A percentile compares a stretch with the other conserved stretches of the same genome.
Conservation (phyloP, 2,113 vertebrate genomes). For the Fulica atra region DNA sequence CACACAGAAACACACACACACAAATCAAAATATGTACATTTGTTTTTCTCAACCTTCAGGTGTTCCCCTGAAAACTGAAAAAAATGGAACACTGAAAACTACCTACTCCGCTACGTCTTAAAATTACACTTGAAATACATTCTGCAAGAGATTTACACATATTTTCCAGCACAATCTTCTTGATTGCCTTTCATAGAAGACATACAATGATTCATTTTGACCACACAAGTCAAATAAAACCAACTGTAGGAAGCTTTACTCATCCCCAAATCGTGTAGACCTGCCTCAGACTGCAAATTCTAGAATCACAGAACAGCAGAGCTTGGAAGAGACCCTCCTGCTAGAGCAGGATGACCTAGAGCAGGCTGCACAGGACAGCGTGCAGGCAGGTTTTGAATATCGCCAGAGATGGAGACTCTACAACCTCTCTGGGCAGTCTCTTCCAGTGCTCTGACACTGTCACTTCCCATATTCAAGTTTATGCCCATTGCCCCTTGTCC, state of each 20-base stretch:
- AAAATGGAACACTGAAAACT: neutral
- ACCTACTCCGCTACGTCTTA: neutral
- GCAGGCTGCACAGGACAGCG: too few species aligned
- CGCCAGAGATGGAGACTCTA: too few species aligned
- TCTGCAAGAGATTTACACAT: neutral
- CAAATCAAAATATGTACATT: neutral
- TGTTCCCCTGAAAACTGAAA: neutral
- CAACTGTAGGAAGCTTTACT: neutral
- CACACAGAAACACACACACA: neutral
- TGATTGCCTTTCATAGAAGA: neutral
- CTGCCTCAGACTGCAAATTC: neutral
- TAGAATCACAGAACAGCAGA: too few species aligned
- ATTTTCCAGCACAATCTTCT: neutral
- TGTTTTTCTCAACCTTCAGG: neutral
- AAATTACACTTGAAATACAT: neutral
- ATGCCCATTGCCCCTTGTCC: too few species aligned
- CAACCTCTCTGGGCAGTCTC: too few species aligned
- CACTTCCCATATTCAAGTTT: too few species aligned
- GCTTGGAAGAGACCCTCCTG: too few species aligned
- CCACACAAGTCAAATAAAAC: neutral
- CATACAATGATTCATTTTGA: neutral
- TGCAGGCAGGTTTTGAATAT: too few species aligned
- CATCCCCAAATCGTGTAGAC: neutral
- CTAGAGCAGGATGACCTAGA: too few species aligned
- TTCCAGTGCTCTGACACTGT: too few species aligned